phyloP scores from a whole-genome alignment of 2,113 vertebrate species.

The Collichthys lucidus region DNA sequence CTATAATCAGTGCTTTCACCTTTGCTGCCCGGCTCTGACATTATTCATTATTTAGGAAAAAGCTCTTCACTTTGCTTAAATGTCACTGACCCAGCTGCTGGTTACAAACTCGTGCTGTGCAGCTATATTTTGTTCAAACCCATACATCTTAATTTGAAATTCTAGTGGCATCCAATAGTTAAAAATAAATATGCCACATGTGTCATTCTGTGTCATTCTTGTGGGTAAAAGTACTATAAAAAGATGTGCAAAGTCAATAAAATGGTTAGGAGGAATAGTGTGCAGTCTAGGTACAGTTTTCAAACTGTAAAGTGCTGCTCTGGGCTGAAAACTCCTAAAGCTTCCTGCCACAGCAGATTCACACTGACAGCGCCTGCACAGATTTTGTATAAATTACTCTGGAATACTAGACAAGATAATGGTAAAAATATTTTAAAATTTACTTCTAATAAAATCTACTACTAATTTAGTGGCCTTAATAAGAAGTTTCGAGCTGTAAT shows the following conservation, averaged over 20 bases:
- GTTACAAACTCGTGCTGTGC: background rate
- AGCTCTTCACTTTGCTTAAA: slow-evolving; percentile 1
- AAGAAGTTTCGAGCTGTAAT: background rate
- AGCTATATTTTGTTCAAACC: background rate
- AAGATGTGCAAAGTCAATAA: background rate
- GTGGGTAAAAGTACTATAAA: background rate
- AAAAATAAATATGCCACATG: background rate
- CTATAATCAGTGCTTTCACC: slow-evolving; percentile 56
- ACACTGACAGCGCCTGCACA: background rate
- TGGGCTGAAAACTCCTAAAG: background rate
- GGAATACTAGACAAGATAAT: background rate
- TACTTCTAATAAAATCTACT: too few species aligned
- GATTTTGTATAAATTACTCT: background rate
- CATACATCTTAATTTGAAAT: background rate
- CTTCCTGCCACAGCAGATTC: background rate
- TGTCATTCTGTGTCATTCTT: too few species aligned
- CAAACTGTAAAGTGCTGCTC: background rate
- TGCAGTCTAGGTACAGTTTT: background rate
- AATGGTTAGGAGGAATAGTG: background rate
- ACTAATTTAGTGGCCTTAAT: background rate
- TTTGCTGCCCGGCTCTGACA: slow-evolving; percentile 38
- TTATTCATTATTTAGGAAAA: background rate
- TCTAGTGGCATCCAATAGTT: background rate
- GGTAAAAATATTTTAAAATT: background rate
- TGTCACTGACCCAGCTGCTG: background rate